A percentile compares a stretch with the other conserved stretches of the same genome.
phyloP scores from a whole-genome alignment of 2,888 invertebrate genomes.

The Andrena marginata region DNA sequence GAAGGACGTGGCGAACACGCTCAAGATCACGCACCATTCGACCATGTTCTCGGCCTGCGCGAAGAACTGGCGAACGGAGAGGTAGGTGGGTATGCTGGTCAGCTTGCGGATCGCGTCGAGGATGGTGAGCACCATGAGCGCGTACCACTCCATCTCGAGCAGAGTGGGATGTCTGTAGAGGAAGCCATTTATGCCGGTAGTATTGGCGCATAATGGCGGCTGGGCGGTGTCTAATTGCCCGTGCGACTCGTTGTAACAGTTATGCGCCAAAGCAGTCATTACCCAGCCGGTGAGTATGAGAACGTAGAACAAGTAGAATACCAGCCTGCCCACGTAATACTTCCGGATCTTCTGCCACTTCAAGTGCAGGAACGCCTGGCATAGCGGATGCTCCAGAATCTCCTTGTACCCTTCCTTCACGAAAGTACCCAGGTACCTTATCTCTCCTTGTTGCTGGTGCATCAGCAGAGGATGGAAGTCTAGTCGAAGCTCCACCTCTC shows the following conservation, averaged over 20 bases:
- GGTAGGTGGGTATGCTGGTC: constrained; percentile 93
- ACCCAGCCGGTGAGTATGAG: constrained; percentile 93
- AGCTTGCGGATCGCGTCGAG: constrained; percentile 93
- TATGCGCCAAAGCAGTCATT: constrained; percentile 92
- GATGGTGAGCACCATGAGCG: constrained; percentile 91
- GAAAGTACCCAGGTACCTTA: constrained; percentile 94
- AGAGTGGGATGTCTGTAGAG: constrained; percentile 91
- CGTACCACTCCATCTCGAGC: constrained; percentile 94
- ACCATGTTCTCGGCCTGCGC: constrained; percentile 94
- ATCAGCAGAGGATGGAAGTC: constrained; percentile 94
- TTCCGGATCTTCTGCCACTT: constrained; percentile 97
- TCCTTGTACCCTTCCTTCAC: constrained; percentile 96
- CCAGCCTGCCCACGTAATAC: constrained; percentile 92
- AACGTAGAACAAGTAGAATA: constrained; percentile 93
- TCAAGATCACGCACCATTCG: constrained; percentile 94
- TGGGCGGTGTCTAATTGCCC: constrained; percentile 90
- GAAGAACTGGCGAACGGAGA: constrained; percentile 92
- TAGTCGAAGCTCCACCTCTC: constrained; percentile 93
- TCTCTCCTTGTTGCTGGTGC: constrained; percentile 93
- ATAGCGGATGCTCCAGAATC: constrained; percentile 93
- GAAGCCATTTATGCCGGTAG: constrained; percentile 91
- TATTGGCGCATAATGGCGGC: constrained; percentile 88
- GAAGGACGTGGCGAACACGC: constrained; percentile 93
- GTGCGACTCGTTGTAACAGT: constrained; percentile 89
- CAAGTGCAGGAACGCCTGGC: constrained; percentile 94